Percentiles rank a stretch among this genome's conserved stretches.
Conservation (phyloP, 2,113 vertebrate genomes). For the Nansenia antarctica region DNA sequence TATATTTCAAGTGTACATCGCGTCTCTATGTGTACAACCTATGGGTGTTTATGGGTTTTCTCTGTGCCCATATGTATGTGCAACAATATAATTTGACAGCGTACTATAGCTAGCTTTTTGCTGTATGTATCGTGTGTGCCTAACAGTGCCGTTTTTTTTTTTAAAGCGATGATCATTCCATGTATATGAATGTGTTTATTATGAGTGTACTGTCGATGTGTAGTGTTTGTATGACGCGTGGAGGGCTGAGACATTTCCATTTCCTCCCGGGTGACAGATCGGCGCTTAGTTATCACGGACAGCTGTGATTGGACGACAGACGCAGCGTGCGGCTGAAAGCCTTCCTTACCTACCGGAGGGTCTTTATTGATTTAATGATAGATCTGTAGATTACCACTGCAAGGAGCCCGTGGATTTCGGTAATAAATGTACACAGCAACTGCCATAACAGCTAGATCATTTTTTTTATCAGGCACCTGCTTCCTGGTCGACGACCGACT, state of each 20-base stretch:
- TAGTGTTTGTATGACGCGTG: not conserved
- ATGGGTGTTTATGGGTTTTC: too few relatives aligned
- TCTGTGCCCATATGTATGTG: too few relatives aligned
- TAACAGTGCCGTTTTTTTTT: too few relatives aligned
- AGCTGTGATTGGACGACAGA: slow-evolving; percentile 35
- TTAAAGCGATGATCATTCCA: too few relatives aligned
- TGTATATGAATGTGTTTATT: too few relatives aligned
- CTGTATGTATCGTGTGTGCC: too few relatives aligned
- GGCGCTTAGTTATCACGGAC: slow-evolving; percentile 25
- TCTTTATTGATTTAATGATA: slow-evolving; percentile 43
- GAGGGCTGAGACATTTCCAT: not conserved
- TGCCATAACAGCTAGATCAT: not conserved
- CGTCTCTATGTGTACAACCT: too few relatives aligned
- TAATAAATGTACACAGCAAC: slow-evolving; percentile 27
- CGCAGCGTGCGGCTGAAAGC: slow-evolving; percentile 11
- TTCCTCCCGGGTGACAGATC: not conserved
- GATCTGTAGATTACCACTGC: slow-evolving; percentile 22
- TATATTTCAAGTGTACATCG: too few relatives aligned
- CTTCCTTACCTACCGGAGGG: slow-evolving; percentile 6
- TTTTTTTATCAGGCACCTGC: not conserved
- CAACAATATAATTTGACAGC: too few relatives aligned
- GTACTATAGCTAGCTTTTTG: too few relatives aligned
- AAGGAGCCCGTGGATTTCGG: slow-evolving; percentile 14
- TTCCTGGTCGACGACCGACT: not conserved
- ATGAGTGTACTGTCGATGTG: too few relatives aligned